phyloP scores from a whole-genome alignment of 2,888 invertebrate species.

The Caenorhabditis sp. region DNA sequence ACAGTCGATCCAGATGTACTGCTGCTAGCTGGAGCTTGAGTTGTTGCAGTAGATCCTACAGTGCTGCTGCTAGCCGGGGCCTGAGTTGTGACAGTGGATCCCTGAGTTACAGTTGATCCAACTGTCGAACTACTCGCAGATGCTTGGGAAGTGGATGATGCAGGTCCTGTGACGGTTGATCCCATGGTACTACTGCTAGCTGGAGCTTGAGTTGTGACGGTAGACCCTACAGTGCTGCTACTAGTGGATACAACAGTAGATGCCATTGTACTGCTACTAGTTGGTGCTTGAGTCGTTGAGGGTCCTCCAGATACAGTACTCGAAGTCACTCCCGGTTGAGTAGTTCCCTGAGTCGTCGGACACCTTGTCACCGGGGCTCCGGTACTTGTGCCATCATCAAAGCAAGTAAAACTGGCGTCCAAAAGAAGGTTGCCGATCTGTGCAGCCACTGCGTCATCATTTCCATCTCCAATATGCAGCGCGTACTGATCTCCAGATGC shows the following conservation, averaged over 20 bases:
- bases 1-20: background rate
- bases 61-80: too few species aligned
- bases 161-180: background rate
- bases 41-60: background rate
- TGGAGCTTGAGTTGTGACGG: background rate
- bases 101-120: background rate
- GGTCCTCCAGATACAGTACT: constrained; percentile 20
- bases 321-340: constrained; percentile 20
- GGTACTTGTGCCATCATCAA: constrained; percentile 32
- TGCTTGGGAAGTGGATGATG: background rate
- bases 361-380: constrained; percentile 42
- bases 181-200: background rate
- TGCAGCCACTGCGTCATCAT: constrained; percentile 24
- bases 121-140: background rate
- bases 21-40: background rate
- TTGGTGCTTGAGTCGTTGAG: constrained; percentile 11
- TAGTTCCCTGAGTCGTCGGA: constrained; percentile 31
- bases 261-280: background rate
- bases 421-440: constrained; percentile 39
- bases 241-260: background rate
- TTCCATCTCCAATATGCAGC: constrained; percentile 23
- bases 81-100: background rate
- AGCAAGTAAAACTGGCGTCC: constrained; percentile 33
- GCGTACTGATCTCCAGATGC: constrained; percentile 35
- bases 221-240: background rate